Evolutionary conservation across 2,113 vertebrate genomes (phyloP), one percentile per base, ranked within the genome.

Genomic region (Morone saxatilis): DNA sequence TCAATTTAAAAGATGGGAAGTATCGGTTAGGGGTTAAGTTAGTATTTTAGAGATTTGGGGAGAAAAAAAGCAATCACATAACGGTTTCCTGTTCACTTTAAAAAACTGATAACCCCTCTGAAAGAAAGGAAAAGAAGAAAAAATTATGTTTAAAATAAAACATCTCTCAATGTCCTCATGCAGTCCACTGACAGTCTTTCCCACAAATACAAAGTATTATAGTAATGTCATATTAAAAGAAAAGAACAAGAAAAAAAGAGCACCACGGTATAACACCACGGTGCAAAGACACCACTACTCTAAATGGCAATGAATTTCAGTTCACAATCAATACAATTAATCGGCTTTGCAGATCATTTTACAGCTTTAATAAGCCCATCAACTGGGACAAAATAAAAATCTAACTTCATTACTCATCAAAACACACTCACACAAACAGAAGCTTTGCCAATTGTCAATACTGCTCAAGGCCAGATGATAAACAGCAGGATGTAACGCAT

Each of bases 251-350:
- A 40, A 36, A 1, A 47, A 47, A 77, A 71, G 40, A 53, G 68
- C 6, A 62, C n/a, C n/a, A n/a, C n/a, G n/a, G n/a, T 59, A 40
- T 25, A 51, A 71, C 53, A 66, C 60, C 51, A 61, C n/a, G 6
- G 36, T 50, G 8, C 12, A 67, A 20, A 20, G 12, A 40, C 6
- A 1, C 7, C 1, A 4, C 7, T 5, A 40, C 40, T 71, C 48
- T 40, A 66, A 86, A 85, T 20, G 16, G 54, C 36, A 10, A 76
- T n/a, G 40, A 73, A 81, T 88, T 85, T 76, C 56, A 41, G 43
- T 70, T 85, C 38, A 62, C 45, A 78, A 79, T 88, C 86, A 76
- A 87, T 86, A 66, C 31, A 60, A 50, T 16, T 7, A 57, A 36
- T 78, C 51, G 59, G 62, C 73, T 78, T 59, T 36, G 62, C 47